These are phyloP conservation scores for Varecia variegata DNA, from an alignment of 2,797 vertebrate species.

Conservation along the genomic window DNA sequence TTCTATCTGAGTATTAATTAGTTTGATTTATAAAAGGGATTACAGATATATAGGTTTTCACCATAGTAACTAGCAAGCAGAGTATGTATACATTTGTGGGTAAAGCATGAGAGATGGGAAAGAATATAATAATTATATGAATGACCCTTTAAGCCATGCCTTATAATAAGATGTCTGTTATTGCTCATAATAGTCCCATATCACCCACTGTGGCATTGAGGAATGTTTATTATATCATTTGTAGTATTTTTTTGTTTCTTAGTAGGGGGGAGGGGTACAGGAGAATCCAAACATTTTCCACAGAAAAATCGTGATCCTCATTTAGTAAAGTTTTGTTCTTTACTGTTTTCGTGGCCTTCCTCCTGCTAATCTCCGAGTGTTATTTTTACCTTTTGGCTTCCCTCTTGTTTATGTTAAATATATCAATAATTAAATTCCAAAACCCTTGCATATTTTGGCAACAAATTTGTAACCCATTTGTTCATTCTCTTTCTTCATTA, in stretches of 20 bases:
- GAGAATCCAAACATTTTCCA: background rate
- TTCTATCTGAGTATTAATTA: conserved; percentile 4
- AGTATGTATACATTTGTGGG: background rate
- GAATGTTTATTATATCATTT: conserved; percentile 8
- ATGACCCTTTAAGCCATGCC: background rate
- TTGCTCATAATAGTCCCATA: background rate
- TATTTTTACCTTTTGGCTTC: background rate
- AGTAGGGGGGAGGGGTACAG: background rate
- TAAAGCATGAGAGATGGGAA: background rate
- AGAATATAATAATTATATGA: conserved; percentile 19
- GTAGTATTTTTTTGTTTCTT: conserved; percentile 30
- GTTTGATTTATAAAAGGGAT: background rate
- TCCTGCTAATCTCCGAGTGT: background rate
- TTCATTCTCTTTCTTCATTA: conserved; percentile 22
- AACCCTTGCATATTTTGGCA: background rate
- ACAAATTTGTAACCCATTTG: background rate
- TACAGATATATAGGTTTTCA: conserved; percentile 2
- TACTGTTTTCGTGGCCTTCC: background rate
- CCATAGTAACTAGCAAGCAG: background rate
- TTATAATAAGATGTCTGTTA: background rate
- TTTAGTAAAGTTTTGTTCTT: background rate
- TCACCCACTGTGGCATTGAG: background rate
- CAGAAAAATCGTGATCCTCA: background rate
- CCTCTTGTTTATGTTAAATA: conserved; percentile 4
- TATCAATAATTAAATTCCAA: background rate